phyloP scores from a whole-genome alignment of 2,888 invertebrate species.

The Leptinotarsa rubiginosa region DNA sequence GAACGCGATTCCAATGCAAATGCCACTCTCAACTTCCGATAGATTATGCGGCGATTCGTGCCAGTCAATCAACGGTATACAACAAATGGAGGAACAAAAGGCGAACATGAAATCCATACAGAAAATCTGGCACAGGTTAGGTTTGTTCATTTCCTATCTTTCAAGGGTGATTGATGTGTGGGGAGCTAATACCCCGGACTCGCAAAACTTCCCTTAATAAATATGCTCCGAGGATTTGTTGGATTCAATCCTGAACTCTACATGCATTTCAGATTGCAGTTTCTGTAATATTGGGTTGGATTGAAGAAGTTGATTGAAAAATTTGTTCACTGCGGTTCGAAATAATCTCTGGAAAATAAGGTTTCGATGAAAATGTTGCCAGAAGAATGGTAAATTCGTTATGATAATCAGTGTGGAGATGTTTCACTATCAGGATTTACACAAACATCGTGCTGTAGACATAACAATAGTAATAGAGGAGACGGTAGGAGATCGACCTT shows the following conservation, averaged over 20 bases:
- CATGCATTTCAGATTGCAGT: constrained; percentile 15
- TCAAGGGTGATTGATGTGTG: constrained; percentile 66
- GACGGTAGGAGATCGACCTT: too few relatives aligned
- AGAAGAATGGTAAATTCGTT: too few relatives aligned
- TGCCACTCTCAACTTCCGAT: constrained; percentile 22
- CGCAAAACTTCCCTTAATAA: constrained; percentile 52
- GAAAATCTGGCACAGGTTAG: constrained; percentile 62
- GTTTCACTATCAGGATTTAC: too few relatives aligned
- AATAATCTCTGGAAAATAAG: neutral
- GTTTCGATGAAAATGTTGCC: too few relatives aligned
- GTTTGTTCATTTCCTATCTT: constrained; percentile 67
- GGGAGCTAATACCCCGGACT: constrained; percentile 49
- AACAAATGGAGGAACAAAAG: constrained; percentile 54
- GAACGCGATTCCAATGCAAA: constrained; percentile 27
- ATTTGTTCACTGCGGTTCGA: neutral
- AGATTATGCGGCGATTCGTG: constrained; percentile 48
- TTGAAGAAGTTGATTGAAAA: constrained; percentile 5
- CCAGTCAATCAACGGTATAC: constrained; percentile 55
- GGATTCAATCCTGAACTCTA: constrained; percentile 22
- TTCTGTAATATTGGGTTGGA: neutral
- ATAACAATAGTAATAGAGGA: too few relatives aligned
- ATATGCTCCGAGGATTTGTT: constrained; percentile 54
- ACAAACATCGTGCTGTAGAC: too few relatives aligned
- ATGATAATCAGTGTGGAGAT: too few relatives aligned
- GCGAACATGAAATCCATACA: constrained; percentile 57